These are phyloP conservation scores for Xanthostigma xanthostigma DNA, from an alignment of 2,888 invertebrate species.

Conservation along the genomic window DNA sequence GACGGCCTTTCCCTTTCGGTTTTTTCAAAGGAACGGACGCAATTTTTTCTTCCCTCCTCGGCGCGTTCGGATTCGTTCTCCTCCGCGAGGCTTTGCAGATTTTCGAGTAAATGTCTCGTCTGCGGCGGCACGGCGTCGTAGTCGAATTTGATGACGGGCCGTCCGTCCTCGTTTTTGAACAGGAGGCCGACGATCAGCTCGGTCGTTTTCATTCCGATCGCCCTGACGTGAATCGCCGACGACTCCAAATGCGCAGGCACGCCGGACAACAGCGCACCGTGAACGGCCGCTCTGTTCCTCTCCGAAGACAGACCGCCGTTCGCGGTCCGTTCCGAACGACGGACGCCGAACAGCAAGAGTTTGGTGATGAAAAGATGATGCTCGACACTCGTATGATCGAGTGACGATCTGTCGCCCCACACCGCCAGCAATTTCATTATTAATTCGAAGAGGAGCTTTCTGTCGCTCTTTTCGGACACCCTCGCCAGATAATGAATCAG, in stretches of 20 bases:
- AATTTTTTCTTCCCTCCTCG: conserved; percentile 19
- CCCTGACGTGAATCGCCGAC: conserved; percentile 39
- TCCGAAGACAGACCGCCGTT: conserved; percentile 18
- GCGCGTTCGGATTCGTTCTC: conserved; percentile 22
- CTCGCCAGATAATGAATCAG: too few species aligned
- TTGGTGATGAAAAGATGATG: conserved; percentile 41
- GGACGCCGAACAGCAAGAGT: too few species aligned
- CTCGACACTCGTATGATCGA: conserved; percentile 44
- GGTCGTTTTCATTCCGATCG: conserved; percentile 59
- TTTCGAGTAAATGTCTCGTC: conserved; percentile 32
- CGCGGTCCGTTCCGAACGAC: conserved; percentile 16
- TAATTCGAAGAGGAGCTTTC: conserved; percentile 28
- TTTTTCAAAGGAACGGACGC: too few species aligned
- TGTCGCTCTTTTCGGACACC: conserved; percentile 5
- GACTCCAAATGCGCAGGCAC: conserved; percentile 55
- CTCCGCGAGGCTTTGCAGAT: conserved; percentile 26
- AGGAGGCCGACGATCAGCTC: conserved; percentile 44
- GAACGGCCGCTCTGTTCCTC: conserved; percentile 26
- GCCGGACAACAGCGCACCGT: conserved; percentile 42
- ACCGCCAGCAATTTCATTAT: conserved; percentile 39
- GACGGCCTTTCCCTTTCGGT: neutral
- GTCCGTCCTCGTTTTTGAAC: conserved; percentile 23
- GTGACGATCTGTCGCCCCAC: conserved; percentile 52
- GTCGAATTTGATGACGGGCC: conserved; percentile 46
- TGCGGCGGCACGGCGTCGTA: conserved; percentile 39